Conservation (phyloP, 2,113 vertebrate genomes). For the Notechis scutatus region DNA sequence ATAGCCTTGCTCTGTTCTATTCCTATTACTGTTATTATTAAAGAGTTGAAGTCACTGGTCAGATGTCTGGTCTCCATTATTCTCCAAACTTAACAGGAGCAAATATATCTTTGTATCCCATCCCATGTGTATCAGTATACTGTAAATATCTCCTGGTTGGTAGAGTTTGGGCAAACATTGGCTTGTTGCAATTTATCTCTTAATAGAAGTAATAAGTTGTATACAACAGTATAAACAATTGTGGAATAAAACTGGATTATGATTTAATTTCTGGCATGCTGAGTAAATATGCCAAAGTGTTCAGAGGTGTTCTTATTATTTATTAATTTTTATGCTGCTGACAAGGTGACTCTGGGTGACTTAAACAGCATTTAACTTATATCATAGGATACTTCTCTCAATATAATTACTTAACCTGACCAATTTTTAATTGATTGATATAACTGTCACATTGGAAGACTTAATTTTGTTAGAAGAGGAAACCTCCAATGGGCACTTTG, state of each 20-base stretch:
- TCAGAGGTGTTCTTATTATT: neutral
- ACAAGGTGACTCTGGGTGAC: neutral
- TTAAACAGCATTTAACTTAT: neutral
- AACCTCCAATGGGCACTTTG: neutral
- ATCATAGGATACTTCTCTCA: neutral
- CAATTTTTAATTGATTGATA: neutral
- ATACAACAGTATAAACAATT: neutral
- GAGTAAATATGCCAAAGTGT: neutral
- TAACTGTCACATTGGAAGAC: neutral
- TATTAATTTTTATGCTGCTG: neutral
- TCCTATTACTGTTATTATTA: too few relatives aligned
- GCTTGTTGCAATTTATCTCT: neutral
- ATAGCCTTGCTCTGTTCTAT: too few relatives aligned
- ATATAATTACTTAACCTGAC: neutral
- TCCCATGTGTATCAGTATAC: neutral
- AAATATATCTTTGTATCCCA: slow-evolving; percentile 41
- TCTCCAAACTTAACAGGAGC: too few relatives aligned
- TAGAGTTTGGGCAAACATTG: neutral
- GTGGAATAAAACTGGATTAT: neutral
- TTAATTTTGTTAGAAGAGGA: neutral
- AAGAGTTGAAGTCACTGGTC: too few relatives aligned
- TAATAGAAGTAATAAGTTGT: neutral
- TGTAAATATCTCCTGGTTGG: neutral
- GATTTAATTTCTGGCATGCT: neutral
- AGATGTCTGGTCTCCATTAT: too few relatives aligned